Evolutionary conservation across 2,888 invertebrate species (phyloP), one percentile per base, ranked within the genome.

Genomic region (Troides helena): DNA sequence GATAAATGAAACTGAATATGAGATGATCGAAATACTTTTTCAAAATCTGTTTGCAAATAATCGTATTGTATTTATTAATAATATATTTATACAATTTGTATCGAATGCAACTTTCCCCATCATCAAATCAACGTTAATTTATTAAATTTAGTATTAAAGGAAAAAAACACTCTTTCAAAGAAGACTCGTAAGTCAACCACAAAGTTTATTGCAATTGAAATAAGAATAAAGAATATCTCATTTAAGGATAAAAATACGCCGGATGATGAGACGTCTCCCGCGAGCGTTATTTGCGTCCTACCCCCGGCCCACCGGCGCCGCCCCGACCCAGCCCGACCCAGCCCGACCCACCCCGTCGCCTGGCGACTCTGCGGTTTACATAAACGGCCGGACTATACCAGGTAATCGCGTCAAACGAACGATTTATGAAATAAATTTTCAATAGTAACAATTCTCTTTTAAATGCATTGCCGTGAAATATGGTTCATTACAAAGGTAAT

Each of bases 301-400:
- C 1, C 39, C 39, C 53, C 53, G 53, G 14, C 53, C 53, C 18
- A 12, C 50, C 50, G 6, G 4, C 50, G 18, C 53, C 5, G 1
- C 53, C 17, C n/a, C 53, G 18, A 10, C 14, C 53, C 12, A 6
- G 53, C 61, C 60, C 17, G 50, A 0, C 53, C 17, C n/a, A 21
- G 21, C 17, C n/a, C 53, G 18, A 10, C 14, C 53, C 12, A 6
- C 61, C 61, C 60, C 17, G 50, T 30, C 61, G 36, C 36, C 3
- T 17, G 6, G 21, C 25, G 60, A 62, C 62, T 56, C 56, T 5
- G 7, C 61, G 17, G 56, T 67, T 67, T 62, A 56, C 67, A 43
- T 57, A 62, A 62, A 39, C 67, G 62, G 53, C 39, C 23, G 8
- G 61, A 56, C 43, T 62, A 62, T 43, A 30, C 18, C 7, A 56